phyloP scores from a whole-genome alignment of 37 sponge, comb jelly and placozoan species.

The Beroe forskalii region DNA sequence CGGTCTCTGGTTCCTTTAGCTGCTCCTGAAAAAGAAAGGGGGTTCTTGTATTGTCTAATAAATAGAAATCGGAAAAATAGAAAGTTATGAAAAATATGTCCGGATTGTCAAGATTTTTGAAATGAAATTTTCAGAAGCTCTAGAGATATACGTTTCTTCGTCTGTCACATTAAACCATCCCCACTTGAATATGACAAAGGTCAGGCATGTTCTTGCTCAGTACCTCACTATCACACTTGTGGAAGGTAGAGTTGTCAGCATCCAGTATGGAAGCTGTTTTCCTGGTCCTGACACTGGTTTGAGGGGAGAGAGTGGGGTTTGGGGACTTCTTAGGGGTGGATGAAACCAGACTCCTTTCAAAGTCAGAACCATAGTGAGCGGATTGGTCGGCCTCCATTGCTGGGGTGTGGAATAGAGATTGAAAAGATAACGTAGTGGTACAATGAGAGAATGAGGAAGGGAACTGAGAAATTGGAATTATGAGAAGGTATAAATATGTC shows the following conservation, averaged over 20 bases:
- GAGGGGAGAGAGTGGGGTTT: background rate
- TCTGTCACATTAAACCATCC: no score
- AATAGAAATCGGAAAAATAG: background rate
- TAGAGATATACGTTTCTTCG: no score
- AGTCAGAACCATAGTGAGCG: background rate
- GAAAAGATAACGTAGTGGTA: no score
- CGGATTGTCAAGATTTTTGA: no score
- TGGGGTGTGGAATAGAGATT: no score
- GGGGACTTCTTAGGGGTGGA: constrained; percentile 3
- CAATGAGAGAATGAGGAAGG: no score
- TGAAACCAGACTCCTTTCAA: constrained; percentile 5
- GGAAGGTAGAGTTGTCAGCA: background rate
- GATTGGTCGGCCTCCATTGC: background rate
- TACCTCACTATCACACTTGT: background rate
- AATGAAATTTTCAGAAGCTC: no score
- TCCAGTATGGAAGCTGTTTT: constrained; percentile 14
- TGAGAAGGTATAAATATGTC: no score
- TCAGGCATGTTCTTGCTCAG: no score
- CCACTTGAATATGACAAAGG: no score
- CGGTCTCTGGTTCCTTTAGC: background rate
- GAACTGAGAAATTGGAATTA: no score
- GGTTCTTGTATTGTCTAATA: no score
- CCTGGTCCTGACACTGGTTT: background rate
- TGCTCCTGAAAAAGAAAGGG: background rate
- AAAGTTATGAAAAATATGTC: background rate